Conservation (phyloP, 2,888 invertebrate species). For the Chelonus formosanus region DNA sequence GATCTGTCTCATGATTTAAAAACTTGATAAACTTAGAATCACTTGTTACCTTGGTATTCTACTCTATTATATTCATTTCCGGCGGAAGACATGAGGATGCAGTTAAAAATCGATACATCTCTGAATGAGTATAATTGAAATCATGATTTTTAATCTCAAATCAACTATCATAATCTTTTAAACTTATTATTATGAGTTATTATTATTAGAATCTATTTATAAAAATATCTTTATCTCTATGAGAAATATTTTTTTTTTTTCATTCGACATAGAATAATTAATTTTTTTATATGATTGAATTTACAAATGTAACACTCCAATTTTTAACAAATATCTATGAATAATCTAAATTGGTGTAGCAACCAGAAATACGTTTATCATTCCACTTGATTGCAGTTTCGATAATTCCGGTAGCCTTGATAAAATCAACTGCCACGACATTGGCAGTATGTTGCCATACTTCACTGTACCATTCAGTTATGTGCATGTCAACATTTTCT, state of each 20-base stretch:
- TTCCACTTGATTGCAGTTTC: conserved; percentile 64
- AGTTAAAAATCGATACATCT: conserved; percentile 29
- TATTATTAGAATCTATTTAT: neutral
- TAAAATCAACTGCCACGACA: conserved; percentile 79
- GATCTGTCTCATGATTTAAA: conserved; percentile 11
- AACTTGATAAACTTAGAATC: conserved; percentile 11
- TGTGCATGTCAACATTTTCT: conserved; percentile 74
- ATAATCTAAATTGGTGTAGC: conserved; percentile 29
- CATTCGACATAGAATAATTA: neutral
- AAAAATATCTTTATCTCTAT: neutral
- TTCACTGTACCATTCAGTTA: conserved; percentile 74
- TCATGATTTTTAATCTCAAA: conserved; percentile 5
- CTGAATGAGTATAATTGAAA: neutral
- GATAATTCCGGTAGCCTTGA: conserved; percentile 76
- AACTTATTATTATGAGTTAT: neutral
- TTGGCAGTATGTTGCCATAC: conserved; percentile 76
- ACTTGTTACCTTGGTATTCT: conserved; percentile 48
- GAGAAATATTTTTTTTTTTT: neutral
- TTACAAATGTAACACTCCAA: neutral
- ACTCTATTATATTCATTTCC: conserved; percentile 52
- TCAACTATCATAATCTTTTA: neutral
- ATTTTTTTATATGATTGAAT: neutral
- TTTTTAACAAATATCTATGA: neutral
- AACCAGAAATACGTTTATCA: conserved; percentile 47
- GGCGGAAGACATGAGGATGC: conserved; percentile 48